Evolutionary conservation across 2,113 vertebrate genomes (phyloP).

Genomic region (Takifugu flavidus): DNA sequence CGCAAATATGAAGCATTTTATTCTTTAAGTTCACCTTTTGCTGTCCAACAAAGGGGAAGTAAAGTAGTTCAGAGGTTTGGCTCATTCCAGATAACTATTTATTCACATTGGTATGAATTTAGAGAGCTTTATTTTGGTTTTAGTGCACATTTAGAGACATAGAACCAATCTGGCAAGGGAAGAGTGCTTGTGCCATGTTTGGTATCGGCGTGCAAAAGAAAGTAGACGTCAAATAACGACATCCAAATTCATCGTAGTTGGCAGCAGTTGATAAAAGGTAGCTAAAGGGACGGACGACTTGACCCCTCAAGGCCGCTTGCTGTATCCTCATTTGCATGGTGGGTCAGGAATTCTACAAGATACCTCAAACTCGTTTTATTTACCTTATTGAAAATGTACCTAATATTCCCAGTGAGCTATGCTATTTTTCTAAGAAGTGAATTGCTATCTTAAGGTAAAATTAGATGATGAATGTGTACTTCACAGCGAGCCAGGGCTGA

Average conservation of each 20-base stretch:
- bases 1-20: conserved; percentile 52
- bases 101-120: too few relatives aligned
- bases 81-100: not conserved
- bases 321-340: not conserved
- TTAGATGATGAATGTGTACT: not conserved
- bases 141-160: too few relatives aligned
- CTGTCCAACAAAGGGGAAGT: not conserved
- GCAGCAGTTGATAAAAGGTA: not conserved
- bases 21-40: not conserved
- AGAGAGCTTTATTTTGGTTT: too few relatives aligned
- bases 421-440: conserved; percentile 3
- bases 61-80: not conserved
- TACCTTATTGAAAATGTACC: not conserved
- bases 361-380: not conserved
- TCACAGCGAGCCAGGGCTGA: conserved; percentile 4
- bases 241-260: too few relatives aligned
- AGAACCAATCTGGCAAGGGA: not conserved
- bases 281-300: not conserved
- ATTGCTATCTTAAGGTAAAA: conserved; percentile 5
- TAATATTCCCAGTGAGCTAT: not conserved
- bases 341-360: not conserved
- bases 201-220: too few relatives aligned
- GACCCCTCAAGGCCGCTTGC: not conserved
- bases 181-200: not conserved
- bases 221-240: too few relatives aligned